These are phyloP conservation scores for Andrena praecox DNA, from an alignment of 2,888 invertebrate genomes.

Conservation along the genomic window DNA sequence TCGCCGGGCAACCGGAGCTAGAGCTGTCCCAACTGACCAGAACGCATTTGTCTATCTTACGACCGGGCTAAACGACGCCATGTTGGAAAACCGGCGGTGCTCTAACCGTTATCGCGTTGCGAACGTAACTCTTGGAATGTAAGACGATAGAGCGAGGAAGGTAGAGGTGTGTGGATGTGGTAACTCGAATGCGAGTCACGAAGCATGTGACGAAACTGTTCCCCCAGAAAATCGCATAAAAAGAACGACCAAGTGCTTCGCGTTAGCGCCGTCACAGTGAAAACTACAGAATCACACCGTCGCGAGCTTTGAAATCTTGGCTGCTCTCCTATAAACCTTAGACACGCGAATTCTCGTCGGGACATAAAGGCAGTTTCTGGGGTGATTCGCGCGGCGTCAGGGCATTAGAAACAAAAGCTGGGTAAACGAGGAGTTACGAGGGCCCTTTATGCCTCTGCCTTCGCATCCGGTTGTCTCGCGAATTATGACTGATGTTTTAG, in stretches of 20 bases:
- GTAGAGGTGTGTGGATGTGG: background rate
- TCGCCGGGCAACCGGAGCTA: conserved; percentile 65
- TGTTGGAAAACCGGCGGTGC: conserved; percentile 45
- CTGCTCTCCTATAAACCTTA: conserved; percentile 75
- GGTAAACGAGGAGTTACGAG: conserved; percentile 80
- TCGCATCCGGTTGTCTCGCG: conserved; percentile 81
- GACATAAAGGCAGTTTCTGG: conserved; percentile 71
- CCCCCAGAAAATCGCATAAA: too few species aligned
- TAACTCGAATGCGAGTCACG: too few species aligned
- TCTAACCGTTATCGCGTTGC: conserved; percentile 5
- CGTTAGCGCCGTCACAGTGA: too few species aligned
- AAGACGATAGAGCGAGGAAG: background rate
- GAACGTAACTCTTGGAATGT: background rate
- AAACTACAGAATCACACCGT: background rate
- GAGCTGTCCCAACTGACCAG: conserved; percentile 83
- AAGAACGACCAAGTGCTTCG: too few species aligned
- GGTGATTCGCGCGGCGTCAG: conserved; percentile 65
- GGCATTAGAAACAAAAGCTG: conserved; percentile 78
- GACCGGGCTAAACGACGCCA: conserved; percentile 50
- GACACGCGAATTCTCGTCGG: conserved; percentile 76
- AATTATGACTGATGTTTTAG: conserved; percentile 84
- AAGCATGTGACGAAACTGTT: too few species aligned
- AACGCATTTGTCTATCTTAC: conserved; percentile 84
- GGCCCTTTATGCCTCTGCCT: conserved; percentile 77
- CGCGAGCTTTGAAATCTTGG: conserved; percentile 29